Evolutionary conservation across 2,113 vertebrate genomes (phyloP), one percentile per base, ranked within the genome.

Genomic region (Dinomys branickii): DNA sequence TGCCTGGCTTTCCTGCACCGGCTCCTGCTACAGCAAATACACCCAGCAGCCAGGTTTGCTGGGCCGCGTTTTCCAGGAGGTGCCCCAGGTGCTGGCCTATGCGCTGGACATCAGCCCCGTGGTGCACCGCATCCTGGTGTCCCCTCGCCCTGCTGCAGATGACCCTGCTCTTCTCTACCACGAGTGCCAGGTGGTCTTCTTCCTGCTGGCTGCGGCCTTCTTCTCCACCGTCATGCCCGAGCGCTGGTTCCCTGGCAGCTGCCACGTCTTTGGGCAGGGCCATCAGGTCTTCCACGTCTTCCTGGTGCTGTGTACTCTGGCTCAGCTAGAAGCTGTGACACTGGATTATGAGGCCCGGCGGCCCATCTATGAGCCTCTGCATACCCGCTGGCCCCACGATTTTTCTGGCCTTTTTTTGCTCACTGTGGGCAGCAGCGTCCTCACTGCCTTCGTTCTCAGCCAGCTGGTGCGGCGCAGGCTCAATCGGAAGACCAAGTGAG

Each of bases 201-300:
- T 99, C 97, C 98, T 99, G 19, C 61, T 99, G 1, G 98, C 99
- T 1, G 99, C 99, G 16, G 99, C 99, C 38, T 99, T 99, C 97
- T 99, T 99, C 98, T 99, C 99, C 0, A 99, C 99, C 12, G 99
- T 99, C 5, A 98, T 99, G 97, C 99, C 99, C 0, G 99, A 99
- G 98, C 99, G 99, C 92, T 99, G 99, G 99, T 99, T 99, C 97
- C 99, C 99, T 0, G 99, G 99, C 26, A 98, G 97, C 95, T 99
- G 99, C 84, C 99, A 99, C 94, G 98, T 99, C 92, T 98, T 99
- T 0, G 99, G 99, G 67, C 99, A 99, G 98, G 99, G 99, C 97
- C 99, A 99, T 97, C 99, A 99, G 98, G 99, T 99, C 91, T 99
- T 99, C 71, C 99, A 99, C 0, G 98, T 99, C 82, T 99, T 99